Base-by-base conservation (phyloP, 1,140 invertebrate genomes). In the Cydia fagiglandana region DNA sequence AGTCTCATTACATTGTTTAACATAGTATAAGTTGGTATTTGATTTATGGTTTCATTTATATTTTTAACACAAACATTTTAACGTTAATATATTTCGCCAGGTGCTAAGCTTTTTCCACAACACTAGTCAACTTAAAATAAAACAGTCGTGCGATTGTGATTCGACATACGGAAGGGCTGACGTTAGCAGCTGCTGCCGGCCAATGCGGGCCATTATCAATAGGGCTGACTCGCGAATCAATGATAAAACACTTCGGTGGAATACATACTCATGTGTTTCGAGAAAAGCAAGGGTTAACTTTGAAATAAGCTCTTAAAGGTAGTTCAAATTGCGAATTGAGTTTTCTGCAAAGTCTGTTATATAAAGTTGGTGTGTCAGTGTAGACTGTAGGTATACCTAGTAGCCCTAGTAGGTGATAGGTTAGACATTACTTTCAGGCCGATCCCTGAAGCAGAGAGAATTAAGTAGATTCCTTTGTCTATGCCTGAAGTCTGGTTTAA, bases 121-220 rank as follows among this genome's bases (percentile, higher is more conserved):
- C 50, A 17, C 15, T 24, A 20, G 4, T 24, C 2, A 5, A 61
- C 56, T 56, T 61, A 24, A 61, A 61, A 61, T 24, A 61, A 41
- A 12, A n/a, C 13, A 15, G 15, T 41, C 13, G 34, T 2, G 20
- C 12, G 56, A 70, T 70, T 38, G 66, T 15, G 64, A 15, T 20
- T 66, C 13, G 30, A 9, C 5, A 66, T 38, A 38, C 24, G 64
- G 64, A 66, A 66, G 64, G 28, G 30, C 30, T 38, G 17, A 66
- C 28, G 64, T 61, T 24, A 38, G 66, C 66, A 70, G 66, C 66
- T 70, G 66, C 66, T 12, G n/a, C 34, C 15, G n/a, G 66, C 38
- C 13, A 70, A 70, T 70, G 66, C 66, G 64, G 64, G 64, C 30
- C 30, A 28, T 70, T 38, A 70, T 70, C 30, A 70, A 45, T 9